Percentiles rank a stretch among this genome's conserved stretches.
Evolutionary conservation across 2,888 invertebrate species (phyloP).

Genomic region (Andricus curvator): DNA sequence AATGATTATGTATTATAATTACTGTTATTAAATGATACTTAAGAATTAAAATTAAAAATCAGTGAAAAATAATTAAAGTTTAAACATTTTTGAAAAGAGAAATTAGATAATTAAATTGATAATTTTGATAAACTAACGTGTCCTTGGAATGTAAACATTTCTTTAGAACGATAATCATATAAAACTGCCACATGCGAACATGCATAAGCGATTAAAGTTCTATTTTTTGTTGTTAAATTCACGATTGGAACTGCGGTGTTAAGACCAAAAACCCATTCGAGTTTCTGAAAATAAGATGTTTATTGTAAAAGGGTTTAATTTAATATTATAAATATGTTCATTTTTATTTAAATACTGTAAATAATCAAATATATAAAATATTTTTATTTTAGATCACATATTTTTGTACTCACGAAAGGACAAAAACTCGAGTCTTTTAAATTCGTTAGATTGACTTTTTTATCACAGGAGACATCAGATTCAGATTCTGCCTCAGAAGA

Average conservation of each 20-base stretch:
- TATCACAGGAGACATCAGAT: not conserved
- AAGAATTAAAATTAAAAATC: constrained; percentile 30
- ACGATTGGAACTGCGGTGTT: constrained; percentile 81
- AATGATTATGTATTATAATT: too few relatives aligned
- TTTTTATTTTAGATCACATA: not conserved
- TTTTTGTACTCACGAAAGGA: constrained; percentile 54
- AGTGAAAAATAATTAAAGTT: not conserved
- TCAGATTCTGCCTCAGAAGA: not conserved
- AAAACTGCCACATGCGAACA: constrained; percentile 83
- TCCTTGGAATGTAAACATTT: constrained; percentile 83
- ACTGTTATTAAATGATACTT: not conserved
- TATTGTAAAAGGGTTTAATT: not conserved
- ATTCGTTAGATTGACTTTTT: constrained; percentile 16
- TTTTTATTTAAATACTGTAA: not conserved
- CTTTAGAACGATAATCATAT: constrained; percentile 82
- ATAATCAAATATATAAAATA: not conserved
- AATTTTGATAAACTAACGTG: constrained; percentile 80
- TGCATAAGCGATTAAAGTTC: constrained; percentile 82
- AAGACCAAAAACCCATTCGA: constrained; percentile 84
- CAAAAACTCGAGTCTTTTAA: constrained; percentile 41
- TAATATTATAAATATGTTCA: not conserved
- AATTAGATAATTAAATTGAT: constrained; percentile 2
- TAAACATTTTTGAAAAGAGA: too few relatives aligned
- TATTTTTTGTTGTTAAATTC: constrained; percentile 81
- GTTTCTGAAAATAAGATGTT: constrained; percentile 75